Base-by-base conservation (phyloP, 2,797 vertebrate genomes). In the Lutjanus argentimaculatus region DNA sequence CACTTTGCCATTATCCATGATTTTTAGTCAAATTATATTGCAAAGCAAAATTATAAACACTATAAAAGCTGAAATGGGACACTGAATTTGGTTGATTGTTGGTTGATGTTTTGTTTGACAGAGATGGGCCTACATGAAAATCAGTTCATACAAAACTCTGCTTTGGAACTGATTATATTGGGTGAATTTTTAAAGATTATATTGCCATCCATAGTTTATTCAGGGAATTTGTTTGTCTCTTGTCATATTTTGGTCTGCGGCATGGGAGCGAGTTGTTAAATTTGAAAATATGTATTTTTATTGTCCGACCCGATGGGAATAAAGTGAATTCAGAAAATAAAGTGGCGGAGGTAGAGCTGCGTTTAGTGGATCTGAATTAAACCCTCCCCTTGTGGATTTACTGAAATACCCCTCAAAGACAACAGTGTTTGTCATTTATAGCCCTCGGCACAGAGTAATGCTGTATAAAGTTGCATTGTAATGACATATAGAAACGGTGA, bases 401-500 rank as follows among this genome's bases (percentile, higher is more conserved):
- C 91, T 87, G 89, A 92, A 93, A 90, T 86, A 92, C 90, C 84
- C 89, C 90, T 90, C 82, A 91, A 94, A 92, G 90, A 91, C 76
- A 93, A 91, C 85, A 83, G 65, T 91, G 89, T 95, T 95, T 95
- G 94, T 94, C 93, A 91, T 94, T 92, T 91, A 93, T 90, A 91
- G 93, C 93, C 92, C 25, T 48, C 68, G 92, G 95, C 93, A 91
- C 85, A 83, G 91, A 92, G 89, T 93, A 92, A 94, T 95, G 92
- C 93, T 90, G 92, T 92, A 94, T 94, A 94, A 94, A 91, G 93
- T 95, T 95, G 95, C 95, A 95, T 93, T 94, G 89, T 95, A 95
- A 95, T 95, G 94, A 95, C 91, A 94, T 95, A 95, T 95, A 95
- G 92, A 93, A 95, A 94, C 90, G 84, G 86, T 94, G 94, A 95